phyloP scores from a whole-genome alignment of 2,113 vertebrate genomes.

The Prietella phreatophila region DNA sequence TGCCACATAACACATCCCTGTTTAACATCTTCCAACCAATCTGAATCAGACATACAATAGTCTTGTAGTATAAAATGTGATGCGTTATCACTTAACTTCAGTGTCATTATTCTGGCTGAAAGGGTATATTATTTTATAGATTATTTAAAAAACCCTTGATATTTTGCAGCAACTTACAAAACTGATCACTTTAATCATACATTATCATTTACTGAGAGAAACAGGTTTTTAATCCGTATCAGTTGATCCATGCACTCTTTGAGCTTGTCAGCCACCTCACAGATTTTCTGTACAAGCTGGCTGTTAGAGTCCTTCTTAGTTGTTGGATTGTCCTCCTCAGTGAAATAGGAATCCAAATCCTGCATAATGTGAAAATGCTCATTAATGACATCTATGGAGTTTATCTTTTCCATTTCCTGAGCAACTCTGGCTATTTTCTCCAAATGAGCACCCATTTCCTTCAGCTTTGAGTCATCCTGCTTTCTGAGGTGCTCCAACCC shows the following conservation, averaged over 20 bases:
- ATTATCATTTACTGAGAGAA: constrained; percentile 28
- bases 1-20: background rate
- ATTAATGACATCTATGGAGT: background rate
- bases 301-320: constrained; percentile 48
- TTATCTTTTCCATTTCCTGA: background rate
- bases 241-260: constrained; percentile 19
- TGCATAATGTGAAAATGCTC: background rate
- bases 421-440: background rate
- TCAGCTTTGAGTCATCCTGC: background rate
- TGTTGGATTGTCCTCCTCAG: constrained; percentile 32
- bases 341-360: constrained; percentile 54
- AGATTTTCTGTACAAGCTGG: constrained; percentile 49
- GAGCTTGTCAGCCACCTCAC: constrained; percentile 25
- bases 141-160: background rate
- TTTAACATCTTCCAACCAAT: background rate
- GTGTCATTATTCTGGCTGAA: background rate
- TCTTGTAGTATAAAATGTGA: background rate
- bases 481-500: constrained; percentile 38
- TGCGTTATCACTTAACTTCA: background rate
- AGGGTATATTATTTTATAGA: background rate
- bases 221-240: constrained; percentile 11
- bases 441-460: accelerated
- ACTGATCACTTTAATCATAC: background rate
- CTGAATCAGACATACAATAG: background rate
- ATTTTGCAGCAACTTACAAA: background rate